Percentiles rank a stretch among this genome's conserved stretches.
These are phyloP conservation scores for Papilio xuthus DNA, from an alignment of 1,140 invertebrate genomes.

Conservation along the genomic window DNA sequence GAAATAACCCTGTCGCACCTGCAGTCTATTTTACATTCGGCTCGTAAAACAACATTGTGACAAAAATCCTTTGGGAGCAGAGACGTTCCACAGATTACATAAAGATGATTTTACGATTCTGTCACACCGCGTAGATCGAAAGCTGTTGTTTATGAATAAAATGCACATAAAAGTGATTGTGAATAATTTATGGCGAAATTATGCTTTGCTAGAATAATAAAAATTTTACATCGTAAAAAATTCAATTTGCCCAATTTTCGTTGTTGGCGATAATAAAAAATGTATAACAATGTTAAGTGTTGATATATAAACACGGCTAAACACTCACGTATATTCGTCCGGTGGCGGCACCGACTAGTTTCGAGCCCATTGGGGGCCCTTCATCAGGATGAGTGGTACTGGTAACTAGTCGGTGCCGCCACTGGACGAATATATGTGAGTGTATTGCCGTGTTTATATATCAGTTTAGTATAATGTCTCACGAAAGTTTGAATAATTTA, in stretches of 20 bases:
- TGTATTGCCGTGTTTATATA: no score
- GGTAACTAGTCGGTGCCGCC: no score
- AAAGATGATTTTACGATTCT: slow-evolving; percentile 75
- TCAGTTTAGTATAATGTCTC: no score
- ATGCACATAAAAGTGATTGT: slow-evolving; percentile 58
- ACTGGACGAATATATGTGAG: no score
- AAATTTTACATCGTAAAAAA: slow-evolving; percentile 23
- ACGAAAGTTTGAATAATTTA: no score
- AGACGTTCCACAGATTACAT: slow-evolving; percentile 63
- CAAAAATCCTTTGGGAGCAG: slow-evolving; percentile 64
- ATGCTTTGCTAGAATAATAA: slow-evolving; percentile 7
- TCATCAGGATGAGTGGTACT: no score
- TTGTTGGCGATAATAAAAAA: slow-evolving; percentile 7
- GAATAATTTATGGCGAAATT: slow-evolving; percentile 37
- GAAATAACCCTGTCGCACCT: slow-evolving; percentile 52
- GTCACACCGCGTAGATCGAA: slow-evolving; percentile 59
- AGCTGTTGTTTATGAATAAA: slow-evolving; percentile 66
- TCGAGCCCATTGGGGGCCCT: no score
- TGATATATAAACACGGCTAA: no score
- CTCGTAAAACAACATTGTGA: slow-evolving; percentile 71
- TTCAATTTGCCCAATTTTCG: slow-evolving; percentile 26
- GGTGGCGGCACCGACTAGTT: no score
- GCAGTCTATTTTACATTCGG: slow-evolving; percentile 60
- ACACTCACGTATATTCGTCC: no score
- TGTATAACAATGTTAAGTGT: not conserved